Percentiles rank a stretch among this genome's conserved stretches.
Evolutionary conservation across 2,797 vertebrate species (phyloP).

Genomic region (Cyprinodon diabolis): DNA sequence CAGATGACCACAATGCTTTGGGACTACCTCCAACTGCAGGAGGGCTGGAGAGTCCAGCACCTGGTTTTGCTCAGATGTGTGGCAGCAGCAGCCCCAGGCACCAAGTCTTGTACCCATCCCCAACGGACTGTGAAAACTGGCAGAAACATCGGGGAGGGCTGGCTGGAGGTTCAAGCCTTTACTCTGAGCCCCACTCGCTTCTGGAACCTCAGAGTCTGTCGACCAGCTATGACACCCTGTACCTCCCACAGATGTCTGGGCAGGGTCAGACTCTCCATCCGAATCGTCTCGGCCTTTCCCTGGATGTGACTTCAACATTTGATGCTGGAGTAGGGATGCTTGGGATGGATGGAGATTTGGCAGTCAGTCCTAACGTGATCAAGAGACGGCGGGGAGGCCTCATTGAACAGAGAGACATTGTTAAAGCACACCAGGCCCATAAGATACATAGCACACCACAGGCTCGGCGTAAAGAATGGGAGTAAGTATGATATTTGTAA

Average conservation of each 20-base stretch:
- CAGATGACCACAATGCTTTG: slow-evolving; percentile 77
- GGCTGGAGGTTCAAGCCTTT: slow-evolving; percentile 69
- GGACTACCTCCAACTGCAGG: slow-evolving; percentile 43
- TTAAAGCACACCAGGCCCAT: slow-evolving; percentile 95
- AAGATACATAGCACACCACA: slow-evolving; percentile 99
- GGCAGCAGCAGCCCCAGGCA: slow-evolving; percentile 66
- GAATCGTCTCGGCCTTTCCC: slow-evolving; percentile 66
- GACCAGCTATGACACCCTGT: slow-evolving; percentile 84
- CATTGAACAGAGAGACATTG: slow-evolving; percentile 95
- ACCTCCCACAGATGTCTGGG: slow-evolving; percentile 66
- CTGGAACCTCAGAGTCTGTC: slow-evolving; percentile 83
- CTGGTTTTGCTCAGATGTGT: slow-evolving; percentile 57
- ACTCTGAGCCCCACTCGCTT: slow-evolving; percentile 67
- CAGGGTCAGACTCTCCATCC: slow-evolving; percentile 49
- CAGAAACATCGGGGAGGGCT: slow-evolving; percentile 82
- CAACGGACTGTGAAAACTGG: slow-evolving; percentile 87
- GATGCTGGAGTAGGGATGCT: slow-evolving; percentile 62
- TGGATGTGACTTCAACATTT: slow-evolving; percentile 62
- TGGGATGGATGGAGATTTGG: slow-evolving; percentile 79
- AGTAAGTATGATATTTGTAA: slow-evolving; percentile 85
- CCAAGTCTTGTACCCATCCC: slow-evolving; percentile 76
- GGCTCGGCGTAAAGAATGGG: slow-evolving; percentile 96
- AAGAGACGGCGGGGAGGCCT: slow-evolving; percentile 92
- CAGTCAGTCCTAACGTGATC: slow-evolving; percentile 89
- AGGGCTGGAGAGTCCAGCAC: slow-evolving; percentile 31